These are phyloP conservation scores for Tetranychus piercei DNA, from an alignment of 2,888 invertebrate genomes.

Conservation along the genomic window DNA sequence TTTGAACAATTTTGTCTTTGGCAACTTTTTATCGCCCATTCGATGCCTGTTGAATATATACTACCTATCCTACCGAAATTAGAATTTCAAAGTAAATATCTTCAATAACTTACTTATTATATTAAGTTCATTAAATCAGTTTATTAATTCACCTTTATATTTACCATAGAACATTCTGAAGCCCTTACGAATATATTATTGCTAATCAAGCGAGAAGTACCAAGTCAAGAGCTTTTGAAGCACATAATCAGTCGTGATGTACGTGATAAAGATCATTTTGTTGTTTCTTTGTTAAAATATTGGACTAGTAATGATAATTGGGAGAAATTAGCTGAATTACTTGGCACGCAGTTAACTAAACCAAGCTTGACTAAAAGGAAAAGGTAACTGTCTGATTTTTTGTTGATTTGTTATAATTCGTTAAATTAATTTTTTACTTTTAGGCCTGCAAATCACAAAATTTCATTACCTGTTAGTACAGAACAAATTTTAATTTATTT, in stretches of 20 bases:
- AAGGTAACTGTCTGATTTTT: background rate
- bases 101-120: background rate
- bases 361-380: constrained; percentile 25
- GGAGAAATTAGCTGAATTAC: constrained; percentile 27
- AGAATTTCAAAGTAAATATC: constrained; percentile 33
- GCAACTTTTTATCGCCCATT: constrained; percentile 85
- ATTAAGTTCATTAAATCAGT: background rate
- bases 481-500: constrained; percentile 77
- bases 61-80: constrained; percentile 55
- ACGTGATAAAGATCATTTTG: constrained; percentile 47
- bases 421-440: background rate
- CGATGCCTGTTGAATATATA: constrained; percentile 75
- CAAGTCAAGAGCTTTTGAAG: constrained; percentile 34
- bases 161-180: constrained; percentile 59
- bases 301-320: constrained; percentile 47
- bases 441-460: constrained; percentile 11
- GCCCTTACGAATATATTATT: constrained; percentile 73
- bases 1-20: constrained; percentile 92
- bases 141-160: background rate
- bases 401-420: background rate
- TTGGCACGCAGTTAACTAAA: constrained; percentile 25
- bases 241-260: constrained; percentile 35
- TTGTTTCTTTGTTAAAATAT: constrained; percentile 71
- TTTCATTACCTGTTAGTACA: constrained; percentile 32
- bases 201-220: constrained; percentile 70